Percentiles rank a stretch among this genome's conserved stretches.
These are phyloP conservation scores for Mactra quadrangularis DNA, from an alignment of 1,140 invertebrate species.

Conservation along the genomic window DNA sequence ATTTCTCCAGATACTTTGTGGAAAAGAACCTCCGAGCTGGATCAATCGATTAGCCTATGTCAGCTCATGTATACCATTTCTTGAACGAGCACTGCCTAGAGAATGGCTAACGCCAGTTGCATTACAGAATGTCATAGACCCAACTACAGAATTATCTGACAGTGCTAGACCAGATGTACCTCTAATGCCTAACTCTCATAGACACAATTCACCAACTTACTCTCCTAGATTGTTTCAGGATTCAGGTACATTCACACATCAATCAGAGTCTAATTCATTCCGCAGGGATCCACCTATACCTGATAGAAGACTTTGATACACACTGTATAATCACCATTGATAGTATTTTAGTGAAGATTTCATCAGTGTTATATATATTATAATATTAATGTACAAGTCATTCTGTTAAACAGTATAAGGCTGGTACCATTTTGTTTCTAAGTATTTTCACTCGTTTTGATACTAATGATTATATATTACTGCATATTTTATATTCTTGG, in stretches of 20 bases:
- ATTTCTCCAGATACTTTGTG: constrained; percentile 96
- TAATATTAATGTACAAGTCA: too few species aligned
- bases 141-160: constrained; percentile 23
- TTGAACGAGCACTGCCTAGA: constrained; percentile 92
- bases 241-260: constrained; percentile 15
- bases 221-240: constrained; percentile 30
- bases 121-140: constrained; percentile 73
- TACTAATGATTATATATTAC: too few species aligned
- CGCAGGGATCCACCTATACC: constrained; percentile 26
- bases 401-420: too few species aligned
- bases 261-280: constrained; percentile 6
- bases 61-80: constrained; percentile 98
- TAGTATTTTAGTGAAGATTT: too few species aligned
- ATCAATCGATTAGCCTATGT: constrained; percentile 98
- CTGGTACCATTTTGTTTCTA: too few species aligned
- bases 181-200: constrained; percentile 24
- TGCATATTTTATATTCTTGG: too few species aligned
- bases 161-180: neutral
- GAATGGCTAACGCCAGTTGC: constrained; percentile 96
- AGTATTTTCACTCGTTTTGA: too few species aligned
- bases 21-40: constrained; percentile 98
- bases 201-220: constrained; percentile 26
- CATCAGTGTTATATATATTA: too few species aligned
- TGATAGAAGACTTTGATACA: constrained; percentile 20
- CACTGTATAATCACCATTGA: too few species aligned